Evolutionary conservation across 2,888 invertebrate species (phyloP), one percentile per base, ranked within the genome.

Genomic region (Temnothorax unifasciatus): DNA sequence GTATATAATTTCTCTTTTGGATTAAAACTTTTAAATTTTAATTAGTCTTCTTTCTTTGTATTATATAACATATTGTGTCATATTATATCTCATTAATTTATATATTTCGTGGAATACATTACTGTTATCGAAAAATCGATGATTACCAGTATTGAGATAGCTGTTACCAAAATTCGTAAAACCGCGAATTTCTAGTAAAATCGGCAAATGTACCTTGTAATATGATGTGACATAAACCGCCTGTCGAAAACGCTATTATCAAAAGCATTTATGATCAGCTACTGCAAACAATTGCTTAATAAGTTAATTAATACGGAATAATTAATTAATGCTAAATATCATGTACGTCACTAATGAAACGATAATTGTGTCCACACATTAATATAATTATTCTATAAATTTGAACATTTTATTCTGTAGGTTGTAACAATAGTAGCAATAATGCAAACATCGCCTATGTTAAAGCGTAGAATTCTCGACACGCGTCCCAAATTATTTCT

Each of bases 241-340:
- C 21, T 63, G 66, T 47, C 29, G 9, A 15, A 64, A 76, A 52
- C 18, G 21, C 13, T 64, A 52, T 64, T 18, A 64, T 76, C 38
- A 76, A 52, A 52, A 38, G 38, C 76, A 34, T 50, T 50, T 34
- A 38, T 18, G 9, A 9, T 34, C 9, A 29, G 38, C 3, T 64
- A 64, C 3, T 64, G 52, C 11, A 38, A 18, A 13, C 21, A 38
- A 38, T 63, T 21, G 25, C n/a, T 50, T 41, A 21, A 63, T 63
- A 64, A 25, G 18, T 76, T 64, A 52, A 76, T 64, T 59, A 59
- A 59, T 74, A 29, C 18, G 15, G 2, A 38, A 74, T 29, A 74
- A 74, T 74, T 59, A 76, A 76, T 64, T 64, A 44, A 52, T 52
- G 6, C 21, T 21, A 38, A 52, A 41, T 76, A 50, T 63, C 11